These are phyloP conservation scores for Sesamia inferens DNA, from an alignment of 2,888 invertebrate genomes.

Conservation along the genomic window DNA sequence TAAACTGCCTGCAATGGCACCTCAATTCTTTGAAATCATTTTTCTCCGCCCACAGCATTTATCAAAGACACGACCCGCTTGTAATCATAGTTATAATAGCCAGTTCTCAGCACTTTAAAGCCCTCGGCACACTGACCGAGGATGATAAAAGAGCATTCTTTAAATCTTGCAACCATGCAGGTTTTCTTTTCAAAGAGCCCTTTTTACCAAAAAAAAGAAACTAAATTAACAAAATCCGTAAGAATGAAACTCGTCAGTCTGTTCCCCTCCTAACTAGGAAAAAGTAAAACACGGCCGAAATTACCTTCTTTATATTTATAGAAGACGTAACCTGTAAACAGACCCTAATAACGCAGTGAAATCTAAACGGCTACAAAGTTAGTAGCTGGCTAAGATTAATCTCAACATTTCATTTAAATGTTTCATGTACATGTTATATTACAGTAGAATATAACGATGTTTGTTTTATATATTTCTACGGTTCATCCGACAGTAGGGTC, in stretches of 20 bases:
- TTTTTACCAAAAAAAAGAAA: neutral
- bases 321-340: conserved; percentile 16
- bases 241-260: neutral
- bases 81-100: conserved; percentile 40
- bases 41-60: conserved; percentile 53
- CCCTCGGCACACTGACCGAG: conserved; percentile 1
- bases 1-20: neutral
- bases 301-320: conserved; percentile 22
- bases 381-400: conserved; percentile 36
- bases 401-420: conserved; percentile 41
- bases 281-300: neutral
- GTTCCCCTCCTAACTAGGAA: neutral
- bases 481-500: conserved; percentile 64
- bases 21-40: conserved; percentile 25
- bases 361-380: conserved; percentile 24
- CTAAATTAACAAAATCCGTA: neutral
- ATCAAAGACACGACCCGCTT: conserved; percentile 22
- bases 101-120: conserved; percentile 31
- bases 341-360: conserved; percentile 25
- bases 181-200: neutral
- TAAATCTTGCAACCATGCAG: neutral
- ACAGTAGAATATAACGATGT: conserved; percentile 35
- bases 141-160: conserved; percentile 18
- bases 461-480: conserved; percentile 51
- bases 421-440: conserved; percentile 48